Base-by-base conservation (phyloP, 2,113 vertebrate genomes). In the Marmota flaviventris region DNA sequence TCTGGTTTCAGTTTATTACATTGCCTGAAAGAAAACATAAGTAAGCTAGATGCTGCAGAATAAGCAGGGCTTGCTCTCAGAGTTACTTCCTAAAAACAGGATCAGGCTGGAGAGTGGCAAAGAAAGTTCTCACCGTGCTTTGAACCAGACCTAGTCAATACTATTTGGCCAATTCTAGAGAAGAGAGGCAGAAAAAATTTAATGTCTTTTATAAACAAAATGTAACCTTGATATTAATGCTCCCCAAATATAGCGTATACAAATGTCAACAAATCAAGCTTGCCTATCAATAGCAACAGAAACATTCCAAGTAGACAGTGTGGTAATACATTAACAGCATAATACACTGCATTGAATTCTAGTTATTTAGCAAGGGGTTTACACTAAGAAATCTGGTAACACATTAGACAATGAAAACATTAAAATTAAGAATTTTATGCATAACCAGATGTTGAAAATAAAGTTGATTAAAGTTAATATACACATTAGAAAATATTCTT, bases 171-270 rank as follows among this genome's bases (percentile, higher is more conserved):
- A 56, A 9, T 84, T 90, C 56, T 42, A 88, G n/a, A 91, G n/a
- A 84, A 53, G 22, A 93, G 18, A 91, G 85, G 83, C 2, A 85
- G 22, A 79, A 56, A 81, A 61, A 34, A 10, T 48, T 37, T 48
- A 58, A 4, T 91, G 65, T 83, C 32, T 90, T 96, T 39, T 51
- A 37, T n/a, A 56, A 82, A 72, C 12, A n/a, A 95, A 91, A 65
- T 2, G 39, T 48, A 93, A n/a, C 1, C 22, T 77, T 92, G 53
- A 89, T 93, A 72, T 73, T 78, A 72, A 63, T 70, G 11, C 25
- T 14, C 29, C 27, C 17, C 9, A 89, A 88, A 91, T 67, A 77
- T 1, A 51, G 25, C 24, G 69, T 13, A 45, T 48, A 77, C 87
- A 77, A 76, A 82, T 42, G 8, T 70, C 39, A 91, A 39, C 24